Percentiles rank a stretch among this genome's conserved stretches.
These are phyloP conservation scores for Chionis minor DNA, from an alignment of 2,113 vertebrate species.

Conservation along the genomic window DNA sequence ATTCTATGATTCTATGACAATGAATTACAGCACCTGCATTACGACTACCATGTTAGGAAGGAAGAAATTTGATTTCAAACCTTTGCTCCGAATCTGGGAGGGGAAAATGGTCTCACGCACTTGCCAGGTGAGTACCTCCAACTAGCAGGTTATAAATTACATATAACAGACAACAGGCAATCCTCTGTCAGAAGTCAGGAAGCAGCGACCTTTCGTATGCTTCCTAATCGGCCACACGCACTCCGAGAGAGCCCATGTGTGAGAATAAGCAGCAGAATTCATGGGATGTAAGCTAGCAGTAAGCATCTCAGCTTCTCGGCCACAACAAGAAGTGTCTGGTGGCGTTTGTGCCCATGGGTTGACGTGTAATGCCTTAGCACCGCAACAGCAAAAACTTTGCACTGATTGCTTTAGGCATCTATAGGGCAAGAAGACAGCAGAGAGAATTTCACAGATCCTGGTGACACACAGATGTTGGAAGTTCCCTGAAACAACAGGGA, in stretches of 20 bases:
- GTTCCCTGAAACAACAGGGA: not conserved
- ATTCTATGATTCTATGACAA: too few relatives aligned
- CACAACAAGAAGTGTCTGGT: not conserved
- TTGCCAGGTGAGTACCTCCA: not conserved
- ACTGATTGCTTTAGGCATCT: not conserved
- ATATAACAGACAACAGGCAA: not conserved
- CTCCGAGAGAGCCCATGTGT: not conserved
- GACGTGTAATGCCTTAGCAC: not conserved
- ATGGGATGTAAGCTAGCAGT: rapidly evolving
- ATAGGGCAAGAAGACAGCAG: not conserved
- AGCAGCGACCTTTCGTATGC: not conserved
- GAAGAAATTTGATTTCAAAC: not conserved
- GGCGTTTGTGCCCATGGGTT: not conserved
- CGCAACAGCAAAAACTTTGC: not conserved
- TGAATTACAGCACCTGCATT: not conserved
- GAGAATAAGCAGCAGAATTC: not conserved
- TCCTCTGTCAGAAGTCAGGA: not conserved
- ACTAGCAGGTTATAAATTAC: not conserved
- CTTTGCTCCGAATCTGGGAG: not conserved
- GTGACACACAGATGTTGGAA: not conserved
- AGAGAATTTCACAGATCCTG: not conserved
- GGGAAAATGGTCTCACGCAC: not conserved
- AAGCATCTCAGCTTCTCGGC: not conserved
- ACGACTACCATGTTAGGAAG: not conserved
- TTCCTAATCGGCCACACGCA: not conserved